Percentiles rank a stretch among this genome's conserved stretches.
These are phyloP conservation scores for Nomia melanderi DNA, from an alignment of 1,140 invertebrate species.

Conservation along the genomic window DNA sequence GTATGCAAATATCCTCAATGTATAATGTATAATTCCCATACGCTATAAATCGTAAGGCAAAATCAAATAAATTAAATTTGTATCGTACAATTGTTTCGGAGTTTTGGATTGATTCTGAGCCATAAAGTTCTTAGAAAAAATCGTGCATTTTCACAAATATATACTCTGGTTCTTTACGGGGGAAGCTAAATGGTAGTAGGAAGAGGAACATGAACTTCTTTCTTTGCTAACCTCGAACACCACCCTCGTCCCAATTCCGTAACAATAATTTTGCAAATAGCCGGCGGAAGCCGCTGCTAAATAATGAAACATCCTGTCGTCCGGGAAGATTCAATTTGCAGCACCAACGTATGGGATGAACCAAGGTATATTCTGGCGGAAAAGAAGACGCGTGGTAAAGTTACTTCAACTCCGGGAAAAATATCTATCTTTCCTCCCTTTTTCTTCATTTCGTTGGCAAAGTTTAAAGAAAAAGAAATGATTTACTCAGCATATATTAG, in stretches of 20 bases:
- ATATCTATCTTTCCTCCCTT: conserved; percentile 23
- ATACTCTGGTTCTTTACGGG: conserved; percentile 65
- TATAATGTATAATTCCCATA: too few relatives aligned
- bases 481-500: conserved; percentile 9
- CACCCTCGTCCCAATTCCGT: conserved; percentile 68
- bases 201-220: conserved; percentile 58
- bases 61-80: neutral
- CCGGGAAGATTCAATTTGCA: conserved; percentile 73
- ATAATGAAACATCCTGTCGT: conserved; percentile 73
- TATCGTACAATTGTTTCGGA: neutral
- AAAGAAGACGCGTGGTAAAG: conserved; percentile 34
- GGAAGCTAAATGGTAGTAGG: conserved; percentile 63
- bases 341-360: conserved; percentile 52
- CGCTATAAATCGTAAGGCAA: too few relatives aligned
- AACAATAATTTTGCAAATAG: conserved; percentile 77
- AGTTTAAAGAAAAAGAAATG: neutral
- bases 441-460: conserved; percentile 8
- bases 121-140: conserved; percentile 24
- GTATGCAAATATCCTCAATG: too few relatives aligned
- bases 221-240: conserved; percentile 52
- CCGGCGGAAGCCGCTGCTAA: conserved; percentile 69
- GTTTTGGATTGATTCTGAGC: neutral
- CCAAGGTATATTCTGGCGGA: conserved; percentile 37
- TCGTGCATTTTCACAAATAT: conserved; percentile 41
- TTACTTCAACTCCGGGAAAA: conserved; percentile 34